Base-by-base conservation (phyloP, 2,797 vertebrate genomes). In the Lepilemur septentrionalis region DNA sequence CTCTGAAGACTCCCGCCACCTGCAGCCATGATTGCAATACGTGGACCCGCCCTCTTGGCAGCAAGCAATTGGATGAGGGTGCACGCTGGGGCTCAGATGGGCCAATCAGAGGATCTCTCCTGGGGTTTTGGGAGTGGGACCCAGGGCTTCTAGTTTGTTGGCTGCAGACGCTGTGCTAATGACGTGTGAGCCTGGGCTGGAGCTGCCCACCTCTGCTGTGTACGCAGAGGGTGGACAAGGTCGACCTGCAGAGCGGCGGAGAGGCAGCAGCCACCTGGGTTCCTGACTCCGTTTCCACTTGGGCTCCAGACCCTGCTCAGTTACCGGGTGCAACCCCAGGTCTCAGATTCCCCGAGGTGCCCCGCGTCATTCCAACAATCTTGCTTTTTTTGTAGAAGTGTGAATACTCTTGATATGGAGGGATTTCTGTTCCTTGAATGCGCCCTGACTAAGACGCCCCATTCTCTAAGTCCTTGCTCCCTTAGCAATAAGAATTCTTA, bases 1-100 rank as follows among this genome's bases (percentile, higher is more conserved):
- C 38, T 11, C 9, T 25, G 41, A 63, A 65, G 67, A 82, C 22
- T 22, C 22, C 22, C 35, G n/a, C 14, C 59, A 9, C 0, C 46
- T 22, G 32, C 20, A 85, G 43, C 28, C 1, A 15, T 5, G 52
- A 22, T 4, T 30, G 30, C 2, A 9, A 0, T 4, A 35, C 17
- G 11, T 0, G 10, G 55, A 9, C 41, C 63, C 0, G 0, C 13
- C 20, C 25, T 13, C 46, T 1, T 2, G 35, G 63, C 46, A 65
- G 65, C 6, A 80, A 46, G 35, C 46, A 55, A 72, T 18, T 35
- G 8, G 63, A n/a, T 23, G 55, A 69, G 30, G 20, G n/a, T 13
- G 22, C n/a, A 48, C 35, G 4, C 15, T 4, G 25, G 52, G 32
- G 12, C 55, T 25, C 43, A 3, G 18, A 38, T 1, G 55, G 14